Base-by-base conservation (phyloP, 2,888 invertebrate species). In the Anarsia innoxiella region DNA sequence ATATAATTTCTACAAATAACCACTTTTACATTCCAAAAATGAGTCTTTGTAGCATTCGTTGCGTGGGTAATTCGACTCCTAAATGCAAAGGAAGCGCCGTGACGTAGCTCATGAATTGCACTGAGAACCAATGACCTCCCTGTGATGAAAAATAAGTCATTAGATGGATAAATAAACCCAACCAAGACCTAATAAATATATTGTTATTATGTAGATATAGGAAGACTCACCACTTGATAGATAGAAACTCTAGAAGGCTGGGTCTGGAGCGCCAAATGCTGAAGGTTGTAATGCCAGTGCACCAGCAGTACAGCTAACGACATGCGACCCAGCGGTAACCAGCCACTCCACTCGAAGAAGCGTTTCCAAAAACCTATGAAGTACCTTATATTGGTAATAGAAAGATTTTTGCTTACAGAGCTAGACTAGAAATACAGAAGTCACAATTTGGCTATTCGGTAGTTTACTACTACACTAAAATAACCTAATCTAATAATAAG, bases 261-360 rank as follows among this genome's bases (percentile, higher is more conserved):
- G 8, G 46, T 34, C 4, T 48, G 42, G 9, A 44, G 23, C 0
- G 59, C 73, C 2, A 69, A 41, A 25, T 59, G 45, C 13, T 48
- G 42, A 15, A 71, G 48, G 31, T 59, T 50, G 40, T 48, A 39
- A 27, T 53, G 49, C 73, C 70, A 74, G 53, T 76, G 76, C 37
- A 59, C 45, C 46, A 74, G 42, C 43, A 66, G 62, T 26, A 63
- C 50, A 12, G 69, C 50, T 23, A 76, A 59, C 1, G 75, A 73
- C 66, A 76, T 56, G 16, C 75, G 60, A 1, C 67, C 63, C 36
- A 66, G 44, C 6, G 68, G 40, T 45, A 58, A 56, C 66, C 66
- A 75, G 9, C 66, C 62, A 23, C 60, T 58, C 75, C 74, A 75
- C 12, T 68, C 57, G 36, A 72, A 39, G 40, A 72, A 53, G 13